Evolutionary conservation across 2,113 vertebrate genomes (phyloP), one percentile per base, ranked within the genome.

Genomic region (Junco hyemalis): DNA sequence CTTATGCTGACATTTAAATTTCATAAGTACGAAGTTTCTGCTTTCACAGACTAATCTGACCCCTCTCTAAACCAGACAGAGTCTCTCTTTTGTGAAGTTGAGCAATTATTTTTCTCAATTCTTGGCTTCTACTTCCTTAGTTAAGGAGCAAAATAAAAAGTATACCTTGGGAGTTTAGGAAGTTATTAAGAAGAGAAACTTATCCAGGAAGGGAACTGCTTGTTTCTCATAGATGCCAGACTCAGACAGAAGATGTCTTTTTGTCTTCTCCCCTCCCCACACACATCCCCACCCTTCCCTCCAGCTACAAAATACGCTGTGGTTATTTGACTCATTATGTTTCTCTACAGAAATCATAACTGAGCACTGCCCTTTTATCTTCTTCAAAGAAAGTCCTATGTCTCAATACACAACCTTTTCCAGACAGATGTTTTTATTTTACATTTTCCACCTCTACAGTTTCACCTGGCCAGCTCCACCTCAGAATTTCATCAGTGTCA

Each of bases 101-200:
- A 84, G 72, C 38, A 96, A 93, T 45, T 42, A 64, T 61, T 96
- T 93, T 71, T 83, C 69, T 91, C 8, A 47, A 29, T 79, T 54
- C 92, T 87, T 28, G 54, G 6, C 90, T 94, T 92, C 81, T 80
- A 89, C 92, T 97, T 94, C 86, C 93, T 96, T 95, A 84, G 77
- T 64, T 91, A 80, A 94, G 77, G 81, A 94, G 71, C 24, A 94
- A 92, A 96, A 94, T 93, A 93, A 90, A 85, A 71, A 94, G 18
- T 79, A 23, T 93, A 79, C 38, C 65, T 96, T 96, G 80, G 69
- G 90, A 93, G 74, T 95, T 88, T 95, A 69, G 77, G 81, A 93
- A 96, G 81, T 82, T 85, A 93, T 91, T 94, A 80, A 94, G 60
- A 96, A 96, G 44, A 93, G 93, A 95, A 95, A 61, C 68, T 93